Evolutionary conservation across 2,888 invertebrate species (phyloP), one percentile per base, ranked within the genome.

Genomic region (Pasiphila rectangulata): DNA sequence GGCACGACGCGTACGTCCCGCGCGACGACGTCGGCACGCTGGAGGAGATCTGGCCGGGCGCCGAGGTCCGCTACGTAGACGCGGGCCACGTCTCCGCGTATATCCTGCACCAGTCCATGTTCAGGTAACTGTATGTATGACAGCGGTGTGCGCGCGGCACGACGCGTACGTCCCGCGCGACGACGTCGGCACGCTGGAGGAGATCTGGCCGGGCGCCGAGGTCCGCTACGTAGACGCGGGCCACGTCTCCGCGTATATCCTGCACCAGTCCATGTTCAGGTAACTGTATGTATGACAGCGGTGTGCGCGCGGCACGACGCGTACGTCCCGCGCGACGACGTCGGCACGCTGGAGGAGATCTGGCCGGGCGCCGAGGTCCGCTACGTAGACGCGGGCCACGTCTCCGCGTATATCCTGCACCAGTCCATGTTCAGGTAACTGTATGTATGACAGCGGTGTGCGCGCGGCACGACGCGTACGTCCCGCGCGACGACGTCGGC

Each of bases 291-390:
- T n/a, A n/a, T n/a, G n/a, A 9, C 60, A 81, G 95, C 96, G 10
- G 94, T 99, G 1, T 94, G 95, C 67, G 98, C 98, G 0, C 93
- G 93, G 57, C 92, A 94, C 65, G 98, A 98, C 78, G 96, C 94
- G 4, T 96, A 98, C 81, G 95, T 98, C 6, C 98, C 98, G 0
- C 91, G 96, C 17, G 94, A 95, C 2, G 95, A 95, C 38, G 94
- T 95, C 35, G 91, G 94, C 39, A 92, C 93, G 47, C 87, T 98
- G 34, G 93, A 95, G 63, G 94, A 97, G 66, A 92, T 98, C 62
- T 98, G 98, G 98, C 97, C 97, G 0, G 97, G 96, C 1, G 94
- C 94, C 1, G 96, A 97, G 75, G 92, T 98, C 30, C 92, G 96
- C 46, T 96, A 94, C 74, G 90, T 98, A 10, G 93, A 97, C 76